Conservation (phyloP, 2,113 vertebrate species). For the Pedetes capensis region DNA sequence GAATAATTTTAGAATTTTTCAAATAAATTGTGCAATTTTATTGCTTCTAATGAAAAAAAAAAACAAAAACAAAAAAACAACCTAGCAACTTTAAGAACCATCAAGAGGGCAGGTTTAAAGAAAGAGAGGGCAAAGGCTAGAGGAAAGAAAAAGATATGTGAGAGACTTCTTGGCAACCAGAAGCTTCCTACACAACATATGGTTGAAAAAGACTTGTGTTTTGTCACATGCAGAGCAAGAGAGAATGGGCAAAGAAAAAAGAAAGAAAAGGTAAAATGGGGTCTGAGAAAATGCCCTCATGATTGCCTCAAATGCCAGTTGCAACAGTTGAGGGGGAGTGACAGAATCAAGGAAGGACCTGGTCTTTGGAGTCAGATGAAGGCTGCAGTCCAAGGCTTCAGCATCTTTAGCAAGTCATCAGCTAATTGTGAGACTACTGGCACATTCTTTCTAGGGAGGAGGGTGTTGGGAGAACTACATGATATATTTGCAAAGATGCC, state of each 20-base stretch:
- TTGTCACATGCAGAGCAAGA: neutral
- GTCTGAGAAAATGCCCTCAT: neutral
- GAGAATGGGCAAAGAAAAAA: neutral
- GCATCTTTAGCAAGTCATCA: neutral
- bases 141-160: neutral
- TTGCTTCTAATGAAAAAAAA: neutral
- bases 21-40: neutral
- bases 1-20: slow-evolving; percentile 29
- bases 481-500: neutral
- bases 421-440: neutral
- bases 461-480: neutral
- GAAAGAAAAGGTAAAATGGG: neutral
- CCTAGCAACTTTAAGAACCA: neutral
- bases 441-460: neutral
- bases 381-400: neutral
- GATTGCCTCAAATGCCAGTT: neutral
- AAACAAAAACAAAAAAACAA: too few species aligned
- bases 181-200: neutral
- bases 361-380: neutral
- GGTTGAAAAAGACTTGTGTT: neutral
- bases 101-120: neutral
- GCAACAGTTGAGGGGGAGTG: neutral
- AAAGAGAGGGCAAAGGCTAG: neutral
- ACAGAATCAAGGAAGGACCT: neutral
- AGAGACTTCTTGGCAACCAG: neutral